Conservation (phyloP, 2,888 invertebrate genomes). For the Andricus curvator region DNA sequence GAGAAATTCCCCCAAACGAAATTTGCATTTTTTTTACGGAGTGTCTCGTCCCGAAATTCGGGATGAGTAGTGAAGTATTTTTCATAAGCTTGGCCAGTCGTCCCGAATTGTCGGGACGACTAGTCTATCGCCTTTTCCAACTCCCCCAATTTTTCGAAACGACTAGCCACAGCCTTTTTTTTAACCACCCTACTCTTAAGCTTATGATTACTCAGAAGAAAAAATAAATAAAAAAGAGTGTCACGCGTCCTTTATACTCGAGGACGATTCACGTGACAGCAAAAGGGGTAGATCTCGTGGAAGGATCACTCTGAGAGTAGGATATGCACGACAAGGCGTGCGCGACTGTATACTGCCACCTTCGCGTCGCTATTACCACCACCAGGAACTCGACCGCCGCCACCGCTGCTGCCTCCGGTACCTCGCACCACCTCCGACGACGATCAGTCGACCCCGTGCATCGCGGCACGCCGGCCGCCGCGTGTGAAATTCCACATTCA, state of each 20-base stretch:
- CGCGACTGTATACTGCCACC: constrained; percentile 50
- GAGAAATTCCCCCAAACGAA: too few species aligned
- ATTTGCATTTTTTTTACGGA: too few species aligned
- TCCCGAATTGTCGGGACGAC: too few species aligned
- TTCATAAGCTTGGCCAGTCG: too few species aligned
- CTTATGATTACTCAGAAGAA: too few species aligned
- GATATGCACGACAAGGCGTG: constrained; percentile 54
- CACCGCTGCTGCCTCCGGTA: constrained; percentile 62
- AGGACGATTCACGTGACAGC: constrained; percentile 19
- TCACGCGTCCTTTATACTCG: background rate
- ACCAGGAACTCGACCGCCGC: constrained; percentile 59
- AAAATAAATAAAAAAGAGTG: background rate
- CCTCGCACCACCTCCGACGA: constrained; percentile 63
- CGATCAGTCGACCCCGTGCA: constrained; percentile 78
- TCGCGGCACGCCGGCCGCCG: constrained; percentile 77
- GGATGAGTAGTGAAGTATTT: too few species aligned
- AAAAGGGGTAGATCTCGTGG: constrained; percentile 24
- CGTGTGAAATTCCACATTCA: constrained; percentile 56
- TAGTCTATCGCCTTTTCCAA: too few species aligned
- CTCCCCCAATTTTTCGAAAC: too few species aligned
- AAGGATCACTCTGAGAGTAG: constrained; percentile 22
- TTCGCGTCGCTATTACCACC: constrained; percentile 54
- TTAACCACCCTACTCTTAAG: too few species aligned
- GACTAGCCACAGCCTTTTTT: too few species aligned
- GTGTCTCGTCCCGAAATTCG: too few species aligned